A percentile compares a stretch with the other conserved stretches of the same genome.
These are phyloP conservation scores for Dexiosoma caninum DNA, from an alignment of 2,888 invertebrate species.

Conservation along the genomic window DNA sequence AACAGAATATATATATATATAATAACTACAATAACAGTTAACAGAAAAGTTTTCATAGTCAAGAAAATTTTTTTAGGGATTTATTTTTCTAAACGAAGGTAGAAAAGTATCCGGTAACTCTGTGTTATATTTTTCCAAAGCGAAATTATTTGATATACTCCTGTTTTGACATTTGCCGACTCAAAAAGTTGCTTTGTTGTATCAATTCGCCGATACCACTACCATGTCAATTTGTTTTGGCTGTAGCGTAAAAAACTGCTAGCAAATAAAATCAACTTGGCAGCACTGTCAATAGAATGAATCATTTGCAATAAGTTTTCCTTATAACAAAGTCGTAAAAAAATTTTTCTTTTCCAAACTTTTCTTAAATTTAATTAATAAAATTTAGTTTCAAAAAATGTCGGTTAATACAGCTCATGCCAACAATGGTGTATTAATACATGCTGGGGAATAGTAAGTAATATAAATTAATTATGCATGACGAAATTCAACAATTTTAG, in stretches of 20 bases:
- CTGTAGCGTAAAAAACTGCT: not conserved
- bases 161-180: too few species aligned
- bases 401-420: constrained; percentile 97
- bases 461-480: not conserved
- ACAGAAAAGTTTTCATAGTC: too few species aligned
- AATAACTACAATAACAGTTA: too few species aligned
- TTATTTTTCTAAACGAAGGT: too few species aligned
- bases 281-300: constrained; percentile 53
- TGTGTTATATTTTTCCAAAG: too few species aligned
- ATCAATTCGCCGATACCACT: too few species aligned
- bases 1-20: too few species aligned
- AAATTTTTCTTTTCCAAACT: not conserved
- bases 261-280: constrained; percentile 54
- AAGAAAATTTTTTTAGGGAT: too few species aligned
- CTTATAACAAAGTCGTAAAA: constrained; percentile 18
- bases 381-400: constrained; percentile 80
- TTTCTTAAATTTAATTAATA: not conserved
- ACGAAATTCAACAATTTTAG: constrained; percentile 27
- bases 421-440: constrained; percentile 95
- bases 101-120: too few species aligned
- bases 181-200: too few species aligned
- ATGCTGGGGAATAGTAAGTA: constrained; percentile 96
- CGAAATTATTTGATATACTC: too few species aligned
- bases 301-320: constrained; percentile 22
- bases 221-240: too few species aligned